phyloP scores from a whole-genome alignment of 2,797 vertebrate species.

The Hemitrygon akajei region DNA sequence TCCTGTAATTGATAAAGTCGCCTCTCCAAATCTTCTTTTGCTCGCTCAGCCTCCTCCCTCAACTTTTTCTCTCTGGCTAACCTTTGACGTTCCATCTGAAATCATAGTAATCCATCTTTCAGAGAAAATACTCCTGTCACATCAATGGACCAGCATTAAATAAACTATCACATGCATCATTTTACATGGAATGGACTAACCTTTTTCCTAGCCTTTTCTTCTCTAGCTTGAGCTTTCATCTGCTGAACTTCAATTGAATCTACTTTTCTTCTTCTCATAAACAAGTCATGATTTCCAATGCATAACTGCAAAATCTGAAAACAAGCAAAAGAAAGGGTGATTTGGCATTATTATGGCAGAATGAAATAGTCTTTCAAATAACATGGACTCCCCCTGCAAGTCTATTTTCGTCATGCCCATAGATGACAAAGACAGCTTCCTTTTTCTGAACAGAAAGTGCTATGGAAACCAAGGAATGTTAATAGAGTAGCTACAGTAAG shows the following conservation, averaged over 20 bases:
- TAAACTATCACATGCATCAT: not conserved
- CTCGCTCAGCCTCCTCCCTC: conserved; percentile 81
- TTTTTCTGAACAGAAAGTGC: not conserved
- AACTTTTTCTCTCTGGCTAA: conserved; percentile 83
- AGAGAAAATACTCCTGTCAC: not conserved
- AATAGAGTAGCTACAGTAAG: not conserved
- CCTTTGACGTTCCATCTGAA: conserved; percentile 82
- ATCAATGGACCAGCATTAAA: not conserved
- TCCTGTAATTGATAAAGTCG: conserved; percentile 85
- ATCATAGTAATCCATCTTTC: conserved; percentile 27
- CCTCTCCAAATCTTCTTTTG: conserved; percentile 83
- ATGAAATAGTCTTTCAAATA: not conserved
- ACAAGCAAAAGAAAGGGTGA: not conserved
- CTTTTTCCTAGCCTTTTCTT: conserved; percentile 89
- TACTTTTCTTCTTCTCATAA: conserved; percentile 85
- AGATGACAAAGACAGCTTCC: not conserved
- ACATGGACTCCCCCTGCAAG: not conserved
- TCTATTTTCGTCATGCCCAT: not conserved
- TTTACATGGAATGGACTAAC: conserved; percentile 46
- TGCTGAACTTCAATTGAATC: conserved; percentile 87
- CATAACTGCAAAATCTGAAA: conserved; percentile 78
- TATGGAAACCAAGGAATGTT: not conserved
- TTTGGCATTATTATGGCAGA: not conserved
- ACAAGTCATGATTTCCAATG: conserved; percentile 83
- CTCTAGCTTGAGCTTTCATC: conserved; percentile 87